A percentile compares a stretch with the other conserved stretches of the same genome.
phyloP scores from a whole-genome alignment of 2,113 vertebrate genomes.

The Sakesphorus luctuosus region DNA sequence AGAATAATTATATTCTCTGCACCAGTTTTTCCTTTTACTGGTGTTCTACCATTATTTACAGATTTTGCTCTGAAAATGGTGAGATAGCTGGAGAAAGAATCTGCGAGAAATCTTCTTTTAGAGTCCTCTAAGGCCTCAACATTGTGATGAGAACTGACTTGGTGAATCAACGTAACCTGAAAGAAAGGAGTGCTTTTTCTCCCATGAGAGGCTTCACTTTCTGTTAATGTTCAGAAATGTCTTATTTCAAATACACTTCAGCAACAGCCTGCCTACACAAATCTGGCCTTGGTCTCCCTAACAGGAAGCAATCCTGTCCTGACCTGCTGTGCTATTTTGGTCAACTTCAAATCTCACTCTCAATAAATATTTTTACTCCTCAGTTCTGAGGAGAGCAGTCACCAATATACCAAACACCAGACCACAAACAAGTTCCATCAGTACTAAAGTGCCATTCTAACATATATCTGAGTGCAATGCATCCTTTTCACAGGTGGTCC shows the following conservation, averaged over 20 bases:
- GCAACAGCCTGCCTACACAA: neutral
- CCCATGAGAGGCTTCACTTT: neutral
- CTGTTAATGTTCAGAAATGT: neutral
- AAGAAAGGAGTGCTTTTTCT: neutral
- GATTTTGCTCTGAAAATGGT: neutral
- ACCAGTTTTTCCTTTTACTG: neutral
- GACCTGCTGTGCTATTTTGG: neutral
- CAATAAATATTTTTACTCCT: neutral
- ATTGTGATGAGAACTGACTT: neutral
- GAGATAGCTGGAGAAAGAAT: neutral
- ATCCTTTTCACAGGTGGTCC: neutral
- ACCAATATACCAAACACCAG: neutral
- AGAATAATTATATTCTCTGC: neutral
- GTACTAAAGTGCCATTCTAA: neutral
- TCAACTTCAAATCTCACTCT: neutral
- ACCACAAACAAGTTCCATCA: neutral
- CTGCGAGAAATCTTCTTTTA: neutral
- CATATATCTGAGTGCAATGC: neutral
- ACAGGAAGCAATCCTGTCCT: neutral
- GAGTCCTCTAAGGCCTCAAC: neutral
- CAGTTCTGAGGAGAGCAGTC: neutral
- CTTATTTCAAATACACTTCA: neutral
- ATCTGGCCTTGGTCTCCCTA: neutral
- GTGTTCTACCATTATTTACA: neutral
- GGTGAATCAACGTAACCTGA: accelerated